Base-by-base conservation (phyloP, 1,140 invertebrate species). In the Rhopalosiphum maidis region DNA sequence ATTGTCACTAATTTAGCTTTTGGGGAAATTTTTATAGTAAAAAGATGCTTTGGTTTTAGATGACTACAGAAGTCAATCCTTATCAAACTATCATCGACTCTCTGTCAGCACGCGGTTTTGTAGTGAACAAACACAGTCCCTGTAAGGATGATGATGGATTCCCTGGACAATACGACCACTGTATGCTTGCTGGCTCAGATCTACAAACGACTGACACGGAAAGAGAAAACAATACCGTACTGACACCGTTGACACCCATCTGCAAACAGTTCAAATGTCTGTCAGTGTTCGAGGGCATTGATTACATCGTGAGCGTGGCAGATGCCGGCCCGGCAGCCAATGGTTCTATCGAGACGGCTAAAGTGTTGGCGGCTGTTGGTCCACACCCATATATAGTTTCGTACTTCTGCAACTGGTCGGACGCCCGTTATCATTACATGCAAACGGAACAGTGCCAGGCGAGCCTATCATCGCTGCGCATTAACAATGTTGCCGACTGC, bases 171-270 rank as follows among this genome's bases (percentile, higher is more conserved):
- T 5, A 0, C 30, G 60, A 3, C 3, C 1, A n/a, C 11, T 6
- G 0, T n/a, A n/a, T n/a, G 4, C 15, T 5, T 0, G 60, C 15
- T 0, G 30, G 15, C 15, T 0, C n/a, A n/a, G 15, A 77, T 35
- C 30, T 18, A n/a, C 30, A 77, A n/a, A 35, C 30, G 1, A 77
- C 25, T 2, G 60, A 30, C 11, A 30, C 15, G 30, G 15, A 1
- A n/a, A 68, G 60, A 9, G 25, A 68, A 68, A 11, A 3, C 30
- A 9, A 9, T 15, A 25, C 2, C 0, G 5, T n/a, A n/a, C 60
- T 6, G 60, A 18, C 60, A 2, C n/a, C 30, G 15, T 77, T 18
- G 30, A 18, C 60, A 2, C 15, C 60, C 30, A 15, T 18, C 4
- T 77, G 30, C 18, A 9, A 9, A 25, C 37, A 43, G 43, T 46